Conservation (phyloP, 2,113 vertebrate species). For the Stomatorhinus ivindoensis region DNA sequence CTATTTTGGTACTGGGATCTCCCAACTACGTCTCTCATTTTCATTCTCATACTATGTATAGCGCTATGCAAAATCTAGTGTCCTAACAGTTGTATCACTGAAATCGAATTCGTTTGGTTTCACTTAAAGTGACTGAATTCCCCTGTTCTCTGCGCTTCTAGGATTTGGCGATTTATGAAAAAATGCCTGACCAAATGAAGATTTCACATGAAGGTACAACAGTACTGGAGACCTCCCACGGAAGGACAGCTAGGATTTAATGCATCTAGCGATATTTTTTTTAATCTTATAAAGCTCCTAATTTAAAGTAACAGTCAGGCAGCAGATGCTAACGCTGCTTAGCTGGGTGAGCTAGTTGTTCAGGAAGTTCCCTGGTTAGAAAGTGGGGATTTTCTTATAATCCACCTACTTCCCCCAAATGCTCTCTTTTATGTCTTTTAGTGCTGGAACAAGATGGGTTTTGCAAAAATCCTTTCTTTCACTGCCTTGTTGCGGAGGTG, state of each 20-base stretch:
- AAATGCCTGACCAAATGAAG: slow-evolving; percentile 57
- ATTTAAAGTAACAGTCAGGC: not conserved
- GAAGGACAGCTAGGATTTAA: not conserved
- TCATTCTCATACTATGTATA: not conserved
- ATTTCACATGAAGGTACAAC: slow-evolving; percentile 53
- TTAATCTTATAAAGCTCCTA: not conserved
- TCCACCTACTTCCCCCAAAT: not conserved
- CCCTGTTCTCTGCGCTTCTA: slow-evolving; percentile 23
- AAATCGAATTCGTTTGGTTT: not conserved
- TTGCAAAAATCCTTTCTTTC: slow-evolving; percentile 52
- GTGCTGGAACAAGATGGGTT: slow-evolving; percentile 64
- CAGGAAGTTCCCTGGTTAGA: not conserved
- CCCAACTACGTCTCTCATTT: not conserved
- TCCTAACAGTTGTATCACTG: not conserved
- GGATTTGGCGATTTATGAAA: slow-evolving; percentile 61
- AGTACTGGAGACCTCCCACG: not conserved
- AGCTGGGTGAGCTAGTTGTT: not conserved
- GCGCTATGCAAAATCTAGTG: not conserved
- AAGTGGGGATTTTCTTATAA: not conserved
- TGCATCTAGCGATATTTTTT: not conserved
- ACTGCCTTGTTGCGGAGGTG: slow-evolving; percentile 63
- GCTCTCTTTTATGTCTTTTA: slow-evolving; percentile 31
- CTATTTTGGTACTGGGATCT: not conserved
- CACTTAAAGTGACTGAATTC: not conserved
- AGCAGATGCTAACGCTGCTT: not conserved